phyloP scores from a whole-genome alignment of 30 jellyfish, hydroid and myxozoan genomes.

The Morbakka virulenta region DNA sequence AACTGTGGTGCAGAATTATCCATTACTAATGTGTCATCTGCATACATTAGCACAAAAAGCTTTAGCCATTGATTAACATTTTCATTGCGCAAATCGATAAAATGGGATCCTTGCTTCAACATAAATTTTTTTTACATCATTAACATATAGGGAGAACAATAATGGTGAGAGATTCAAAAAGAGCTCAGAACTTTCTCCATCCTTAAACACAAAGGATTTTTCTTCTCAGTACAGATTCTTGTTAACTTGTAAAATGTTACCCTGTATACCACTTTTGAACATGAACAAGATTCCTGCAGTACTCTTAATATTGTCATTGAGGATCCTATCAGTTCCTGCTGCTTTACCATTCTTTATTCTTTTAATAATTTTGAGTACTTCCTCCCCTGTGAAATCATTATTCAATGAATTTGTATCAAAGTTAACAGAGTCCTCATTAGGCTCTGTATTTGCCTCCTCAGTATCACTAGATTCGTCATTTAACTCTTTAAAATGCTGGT shows the following conservation, averaged over 20 bases:
- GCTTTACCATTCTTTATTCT: no score
- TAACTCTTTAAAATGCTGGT: background rate
- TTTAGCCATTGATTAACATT: background rate
- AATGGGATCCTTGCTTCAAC: no score
- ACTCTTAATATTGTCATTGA: no score
- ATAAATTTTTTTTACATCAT: slow-evolving; percentile 8
- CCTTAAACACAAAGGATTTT: background rate
- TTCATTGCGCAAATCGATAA: no score
- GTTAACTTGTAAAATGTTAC: background rate
- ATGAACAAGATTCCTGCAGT: no score
- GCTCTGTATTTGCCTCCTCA: no score
- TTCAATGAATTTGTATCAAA: no score
- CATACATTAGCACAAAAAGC: background rate
- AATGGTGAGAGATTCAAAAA: slow-evolving; percentile 4
- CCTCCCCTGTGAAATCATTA: no score
- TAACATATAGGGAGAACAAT: background rate
- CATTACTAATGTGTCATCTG: background rate
- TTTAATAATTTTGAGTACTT: no score
- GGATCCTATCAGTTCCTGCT: no score
- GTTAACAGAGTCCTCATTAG: no score
- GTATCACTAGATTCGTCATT: background rate
- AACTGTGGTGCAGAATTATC: background rate
- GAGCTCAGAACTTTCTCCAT: background rate
- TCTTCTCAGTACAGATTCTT: background rate
- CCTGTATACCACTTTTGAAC: slow-evolving; percentile 3